Evolutionary conservation across 2,888 invertebrate genomes (phyloP).

Genomic region (Microplitis manilae): DNA sequence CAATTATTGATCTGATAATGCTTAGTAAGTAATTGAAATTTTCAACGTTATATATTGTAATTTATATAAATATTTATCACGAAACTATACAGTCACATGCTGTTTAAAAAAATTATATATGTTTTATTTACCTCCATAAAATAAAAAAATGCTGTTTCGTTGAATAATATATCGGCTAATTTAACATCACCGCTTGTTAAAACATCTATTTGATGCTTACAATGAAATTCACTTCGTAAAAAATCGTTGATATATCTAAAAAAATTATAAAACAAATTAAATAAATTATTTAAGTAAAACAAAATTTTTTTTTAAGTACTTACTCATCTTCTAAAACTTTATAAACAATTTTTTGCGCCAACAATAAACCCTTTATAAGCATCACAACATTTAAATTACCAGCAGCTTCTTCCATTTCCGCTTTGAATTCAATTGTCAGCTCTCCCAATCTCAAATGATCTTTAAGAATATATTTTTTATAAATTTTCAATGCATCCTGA

Average conservation of each 20-base stretch:
- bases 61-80: too few relatives aligned
- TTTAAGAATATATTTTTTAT: slow-evolving; percentile 83
- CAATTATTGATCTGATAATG: too few relatives aligned
- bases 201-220: slow-evolving; percentile 94
- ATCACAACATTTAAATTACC: slow-evolving; percentile 79
- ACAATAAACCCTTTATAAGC: slow-evolving; percentile 81
- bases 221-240: slow-evolving; percentile 87
- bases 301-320: slow-evolving; percentile 55
- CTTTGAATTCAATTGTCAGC: slow-evolving; percentile 76
- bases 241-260: slow-evolving; percentile 83
- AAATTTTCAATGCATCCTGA: slow-evolving; percentile 80
- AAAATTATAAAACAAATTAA: slow-evolving; percentile 12
- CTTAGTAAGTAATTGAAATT: too few relatives aligned
- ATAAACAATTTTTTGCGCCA: slow-evolving; percentile 80
- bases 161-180: slow-evolving; percentile 90
- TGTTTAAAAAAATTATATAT: too few relatives aligned
- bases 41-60: too few relatives aligned
- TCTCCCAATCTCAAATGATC: slow-evolving; percentile 78
- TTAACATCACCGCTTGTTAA: slow-evolving; percentile 85
- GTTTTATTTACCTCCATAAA: slow-evolving; percentile 84
- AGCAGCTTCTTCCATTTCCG: slow-evolving; percentile 78
- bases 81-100: too few relatives aligned
- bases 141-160: slow-evolving; percentile 92
- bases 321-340: slow-evolving; percentile 80
- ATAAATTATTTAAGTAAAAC: neutral